A percentile compares a stretch with the other conserved stretches of the same genome.
Conservation (phyloP, 2,888 invertebrate species). For the Ischnus inquisitorius region DNA sequence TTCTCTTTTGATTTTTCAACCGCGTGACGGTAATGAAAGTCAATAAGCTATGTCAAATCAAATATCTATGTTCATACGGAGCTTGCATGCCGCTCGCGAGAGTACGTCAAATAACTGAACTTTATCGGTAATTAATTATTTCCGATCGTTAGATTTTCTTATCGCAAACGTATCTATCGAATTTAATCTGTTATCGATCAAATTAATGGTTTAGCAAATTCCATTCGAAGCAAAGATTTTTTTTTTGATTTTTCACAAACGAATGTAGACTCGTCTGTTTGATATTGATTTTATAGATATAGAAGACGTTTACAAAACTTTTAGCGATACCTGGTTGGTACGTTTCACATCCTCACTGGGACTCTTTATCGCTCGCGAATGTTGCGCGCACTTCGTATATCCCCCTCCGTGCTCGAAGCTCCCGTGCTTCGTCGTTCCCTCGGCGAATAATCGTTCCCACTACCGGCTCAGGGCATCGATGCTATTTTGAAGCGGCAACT, state of each 20-base stretch:
- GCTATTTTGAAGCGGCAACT: slow-evolving; percentile 57
- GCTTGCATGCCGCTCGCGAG: too few relatives aligned
- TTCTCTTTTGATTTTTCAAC: too few relatives aligned
- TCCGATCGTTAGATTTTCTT: background rate
- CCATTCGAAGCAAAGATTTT: background rate
- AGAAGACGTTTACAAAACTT: background rate
- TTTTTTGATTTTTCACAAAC: background rate
- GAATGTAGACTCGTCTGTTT: background rate
- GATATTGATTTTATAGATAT: background rate
- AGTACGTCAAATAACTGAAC: background rate
- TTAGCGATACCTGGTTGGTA: background rate
- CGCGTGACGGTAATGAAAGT: too few relatives aligned
- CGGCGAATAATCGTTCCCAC: slow-evolving; percentile 35
- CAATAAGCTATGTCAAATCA: too few relatives aligned
- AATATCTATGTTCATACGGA: too few relatives aligned
- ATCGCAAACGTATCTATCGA: background rate
- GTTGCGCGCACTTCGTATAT: slow-evolving; percentile 13
- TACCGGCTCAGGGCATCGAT: slow-evolving; percentile 41
- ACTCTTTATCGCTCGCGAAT: background rate
- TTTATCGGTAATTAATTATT: background rate
- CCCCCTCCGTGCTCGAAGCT: slow-evolving; percentile 4
- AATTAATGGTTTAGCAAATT: background rate
- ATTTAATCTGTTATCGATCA: background rate
- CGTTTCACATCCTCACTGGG: background rate
- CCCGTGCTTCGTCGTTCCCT: slow-evolving; percentile 13